Evolutionary conservation across 2,888 invertebrate genomes (phyloP).

Genomic region (Uropetala carovei): DNA sequence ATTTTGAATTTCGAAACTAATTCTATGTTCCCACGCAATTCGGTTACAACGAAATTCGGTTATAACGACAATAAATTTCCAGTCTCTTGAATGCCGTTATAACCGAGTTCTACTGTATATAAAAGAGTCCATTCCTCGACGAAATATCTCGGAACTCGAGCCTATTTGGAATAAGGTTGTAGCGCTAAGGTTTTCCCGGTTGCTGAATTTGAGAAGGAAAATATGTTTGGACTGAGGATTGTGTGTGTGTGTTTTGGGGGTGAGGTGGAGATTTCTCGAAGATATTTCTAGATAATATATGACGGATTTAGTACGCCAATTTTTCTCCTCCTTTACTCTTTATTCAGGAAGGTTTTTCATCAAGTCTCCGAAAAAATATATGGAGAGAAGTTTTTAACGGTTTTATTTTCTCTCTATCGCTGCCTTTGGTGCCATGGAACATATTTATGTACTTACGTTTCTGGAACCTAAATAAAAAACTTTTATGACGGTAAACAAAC

Average conservation of each 20-base stretch:
- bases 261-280: not conserved
- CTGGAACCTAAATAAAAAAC: no score
- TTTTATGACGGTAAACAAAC: not conserved
- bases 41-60: no score
- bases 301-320: not conserved
- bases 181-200: not conserved
- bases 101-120: no score
- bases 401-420: not conserved
- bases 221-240: not conserved
- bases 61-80: no score
- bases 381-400: not conserved
- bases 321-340: not conserved
- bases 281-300: not conserved
- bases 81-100: no score
- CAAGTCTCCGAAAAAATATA: not conserved
- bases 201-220: not conserved
- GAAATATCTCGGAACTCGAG: not conserved
- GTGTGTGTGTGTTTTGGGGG: not conserved
- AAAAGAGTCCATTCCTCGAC: no score
- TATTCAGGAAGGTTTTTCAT: not conserved
- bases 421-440: not conserved
- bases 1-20: no score
- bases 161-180: constrained; percentile 5
- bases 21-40: no score
- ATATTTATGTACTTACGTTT: not conserved